Percentiles rank a stretch among this genome's conserved stretches.
Conservation (phyloP, 2,113 vertebrate genomes). For the Chascanopsetta lugubris region DNA sequence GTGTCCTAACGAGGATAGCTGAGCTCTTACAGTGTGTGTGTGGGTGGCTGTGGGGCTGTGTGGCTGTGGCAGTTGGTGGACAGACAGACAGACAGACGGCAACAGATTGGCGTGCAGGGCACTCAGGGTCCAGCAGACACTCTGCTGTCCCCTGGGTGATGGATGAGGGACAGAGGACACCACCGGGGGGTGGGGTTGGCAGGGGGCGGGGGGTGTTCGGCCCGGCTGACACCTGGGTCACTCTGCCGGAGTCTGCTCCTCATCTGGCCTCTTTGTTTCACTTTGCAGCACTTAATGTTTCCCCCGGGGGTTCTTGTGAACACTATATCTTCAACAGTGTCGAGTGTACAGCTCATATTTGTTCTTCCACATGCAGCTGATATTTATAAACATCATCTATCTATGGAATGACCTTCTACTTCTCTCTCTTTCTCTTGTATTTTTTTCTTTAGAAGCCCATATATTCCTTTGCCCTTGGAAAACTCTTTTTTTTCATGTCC, state of each 20-base stretch:
- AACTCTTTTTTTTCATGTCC: too few relatives aligned
- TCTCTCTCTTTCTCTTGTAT: too few relatives aligned
- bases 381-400: too few relatives aligned
- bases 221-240: conserved; percentile 60
- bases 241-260: conserved; percentile 35
- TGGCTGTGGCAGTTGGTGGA: conserved; percentile 53
- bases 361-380: too few relatives aligned
- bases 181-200: too few relatives aligned
- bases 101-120: conserved; percentile 40
- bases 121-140: conserved; percentile 57
- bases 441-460: too few relatives aligned
- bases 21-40: neutral
- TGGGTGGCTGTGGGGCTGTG: neutral
- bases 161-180: conserved; percentile 44
- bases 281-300: conserved; percentile 6
- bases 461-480: too few relatives aligned
- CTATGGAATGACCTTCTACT: too few relatives aligned
- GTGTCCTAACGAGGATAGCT: neutral
- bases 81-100: conserved; percentile 38
- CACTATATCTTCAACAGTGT: neutral
- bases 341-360: neutral
- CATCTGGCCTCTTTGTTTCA: conserved; percentile 56
- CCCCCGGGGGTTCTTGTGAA: conserved; percentile 3
- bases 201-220: too few relatives aligned
- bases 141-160: conserved; percentile 51